phyloP scores from a whole-genome alignment of 2,888 invertebrate genomes.

The Ichneumoninae sp. region DNA sequence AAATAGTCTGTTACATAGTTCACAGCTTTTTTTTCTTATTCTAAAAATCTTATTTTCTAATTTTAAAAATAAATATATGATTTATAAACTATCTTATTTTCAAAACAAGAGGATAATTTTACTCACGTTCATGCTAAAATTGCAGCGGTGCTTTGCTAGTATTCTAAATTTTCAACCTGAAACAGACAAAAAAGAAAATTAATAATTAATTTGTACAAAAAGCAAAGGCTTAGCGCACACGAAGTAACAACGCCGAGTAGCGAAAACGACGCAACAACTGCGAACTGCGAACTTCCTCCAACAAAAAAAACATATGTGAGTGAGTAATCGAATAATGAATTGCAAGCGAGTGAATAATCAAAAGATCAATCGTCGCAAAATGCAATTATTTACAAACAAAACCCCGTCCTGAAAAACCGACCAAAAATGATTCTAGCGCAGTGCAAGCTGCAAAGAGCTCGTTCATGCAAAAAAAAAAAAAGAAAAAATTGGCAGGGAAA shows the following conservation, averaged over 20 bases:
- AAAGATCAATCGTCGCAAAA: background rate
- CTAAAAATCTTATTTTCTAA: too few relatives aligned
- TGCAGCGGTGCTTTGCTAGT: constrained; percentile 68
- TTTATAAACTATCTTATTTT: background rate
- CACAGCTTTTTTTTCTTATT: background rate
- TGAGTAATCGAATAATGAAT: background rate
- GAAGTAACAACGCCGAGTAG: background rate
- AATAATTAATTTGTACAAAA: background rate
- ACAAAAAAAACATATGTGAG: background rate
- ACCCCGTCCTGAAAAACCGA: background rate
- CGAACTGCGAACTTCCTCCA: background rate
- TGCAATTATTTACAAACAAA: background rate
- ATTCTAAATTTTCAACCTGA: constrained; percentile 72
- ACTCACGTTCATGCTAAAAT: constrained; percentile 79
- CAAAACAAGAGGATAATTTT: background rate
- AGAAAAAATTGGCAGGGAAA: constrained; percentile 46
- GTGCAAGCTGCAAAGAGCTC: background rate
- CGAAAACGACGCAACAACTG: background rate
- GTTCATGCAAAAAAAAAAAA: constrained; percentile 12
- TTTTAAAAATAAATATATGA: too few relatives aligned
- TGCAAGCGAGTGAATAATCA: background rate
- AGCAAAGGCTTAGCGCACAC: background rate
- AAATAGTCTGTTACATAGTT: background rate
- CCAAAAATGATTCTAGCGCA: background rate
- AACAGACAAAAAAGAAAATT: constrained; percentile 33